Evolutionary conservation across 2,797 vertebrate species (phyloP).

Genomic region (Huso huso): DNA sequence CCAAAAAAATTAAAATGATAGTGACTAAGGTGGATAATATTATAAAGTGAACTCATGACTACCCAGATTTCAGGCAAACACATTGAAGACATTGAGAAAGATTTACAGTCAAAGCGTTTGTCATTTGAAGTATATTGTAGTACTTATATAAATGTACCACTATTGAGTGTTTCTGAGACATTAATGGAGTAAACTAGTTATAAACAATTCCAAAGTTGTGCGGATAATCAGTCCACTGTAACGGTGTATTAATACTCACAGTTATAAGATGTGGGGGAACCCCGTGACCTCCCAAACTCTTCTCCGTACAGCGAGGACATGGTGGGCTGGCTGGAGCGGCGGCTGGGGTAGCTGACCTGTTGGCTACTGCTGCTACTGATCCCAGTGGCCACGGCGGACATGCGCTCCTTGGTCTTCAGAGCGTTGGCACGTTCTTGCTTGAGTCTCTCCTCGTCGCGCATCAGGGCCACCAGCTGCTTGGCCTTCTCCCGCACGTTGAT

Average conservation of each 20-base stretch:
- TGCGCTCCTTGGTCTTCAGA: slow-evolving; percentile 88
- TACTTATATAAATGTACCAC: too few relatives aligned
- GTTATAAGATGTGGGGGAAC: slow-evolving; percentile 83
- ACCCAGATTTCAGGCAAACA: too few relatives aligned
- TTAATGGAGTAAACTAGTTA: too few relatives aligned
- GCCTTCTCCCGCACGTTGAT: slow-evolving; percentile 93
- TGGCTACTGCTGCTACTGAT: slow-evolving; percentile 40
- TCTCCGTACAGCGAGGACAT: slow-evolving; percentile 70
- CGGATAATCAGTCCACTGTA: too few relatives aligned
- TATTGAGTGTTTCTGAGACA: too few relatives aligned
- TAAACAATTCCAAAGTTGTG: too few relatives aligned
- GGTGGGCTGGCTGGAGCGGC: slow-evolving; percentile 74
- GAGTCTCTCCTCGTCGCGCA: slow-evolving; percentile 83
- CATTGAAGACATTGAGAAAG: too few relatives aligned
- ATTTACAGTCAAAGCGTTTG: too few relatives aligned
- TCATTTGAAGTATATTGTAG: too few relatives aligned
- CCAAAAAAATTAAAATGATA: too few relatives aligned
- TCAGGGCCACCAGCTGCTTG: slow-evolving; percentile 83
- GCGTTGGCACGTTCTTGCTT: slow-evolving; percentile 82
- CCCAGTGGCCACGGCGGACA: slow-evolving; percentile 74
- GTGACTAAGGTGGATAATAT: too few relatives aligned
- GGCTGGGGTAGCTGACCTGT: slow-evolving; percentile 54
- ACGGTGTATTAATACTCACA: slow-evolving; percentile 60
- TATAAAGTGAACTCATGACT: too few relatives aligned
- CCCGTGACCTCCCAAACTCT: slow-evolving; percentile 69